phyloP scores from a whole-genome alignment of 2,888 invertebrate genomes.

The Dicycla oo region DNA sequence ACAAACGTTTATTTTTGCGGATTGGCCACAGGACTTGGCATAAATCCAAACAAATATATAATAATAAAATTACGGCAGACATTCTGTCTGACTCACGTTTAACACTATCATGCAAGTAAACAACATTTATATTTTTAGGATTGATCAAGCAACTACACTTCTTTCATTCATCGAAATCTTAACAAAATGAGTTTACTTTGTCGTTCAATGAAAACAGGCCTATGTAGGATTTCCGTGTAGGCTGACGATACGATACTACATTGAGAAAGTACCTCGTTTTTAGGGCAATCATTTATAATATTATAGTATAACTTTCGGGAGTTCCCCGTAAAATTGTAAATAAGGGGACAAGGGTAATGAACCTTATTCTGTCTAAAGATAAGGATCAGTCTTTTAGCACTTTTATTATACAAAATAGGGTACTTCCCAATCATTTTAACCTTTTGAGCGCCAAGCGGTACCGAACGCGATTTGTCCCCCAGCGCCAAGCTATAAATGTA shows the following conservation, averaged over 20 bases:
- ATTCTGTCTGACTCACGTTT: neutral
- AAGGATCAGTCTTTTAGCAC: neutral
- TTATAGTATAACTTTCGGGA: conserved; percentile 4
- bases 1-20: neutral
- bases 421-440: too few species aligned
- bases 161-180: too few species aligned
- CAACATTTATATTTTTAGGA: neutral
- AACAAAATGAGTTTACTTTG: too few species aligned
- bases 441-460: too few species aligned
- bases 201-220: neutral
- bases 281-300: conserved; percentile 3
- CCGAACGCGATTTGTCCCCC: too few species aligned
- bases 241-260: too few species aligned
- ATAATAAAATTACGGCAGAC: neutral
- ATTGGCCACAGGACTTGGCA: conserved; percentile 11
- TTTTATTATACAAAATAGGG: neutral
- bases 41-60: conserved; percentile 28
- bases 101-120: conserved; percentile 1
- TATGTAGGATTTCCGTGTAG: neutral
- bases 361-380: neutral
- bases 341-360: neutral
- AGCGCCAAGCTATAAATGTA: too few species aligned
- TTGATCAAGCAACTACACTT: too few species aligned
- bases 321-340: neutral
- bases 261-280: neutral